Evolutionary conservation across 2,888 invertebrate genomes (phyloP).

Genomic region (Alviniconcha strummeri): DNA sequence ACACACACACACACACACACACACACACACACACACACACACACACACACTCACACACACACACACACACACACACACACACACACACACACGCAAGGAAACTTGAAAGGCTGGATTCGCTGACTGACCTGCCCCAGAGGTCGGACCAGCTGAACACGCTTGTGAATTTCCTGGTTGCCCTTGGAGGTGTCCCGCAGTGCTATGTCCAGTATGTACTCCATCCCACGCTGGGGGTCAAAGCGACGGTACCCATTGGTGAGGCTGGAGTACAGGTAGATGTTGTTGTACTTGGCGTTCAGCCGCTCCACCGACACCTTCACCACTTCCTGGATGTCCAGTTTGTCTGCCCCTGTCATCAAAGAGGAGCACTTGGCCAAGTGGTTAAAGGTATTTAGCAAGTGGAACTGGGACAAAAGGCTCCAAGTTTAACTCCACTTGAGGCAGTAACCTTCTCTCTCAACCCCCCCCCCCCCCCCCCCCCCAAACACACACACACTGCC

Average conservation of each 20-base stretch:
- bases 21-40: background rate
- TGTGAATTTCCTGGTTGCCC: constrained; percentile 48
- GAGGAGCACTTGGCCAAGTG: background rate
- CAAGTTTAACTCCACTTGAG: too few relatives aligned
- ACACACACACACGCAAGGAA: background rate
- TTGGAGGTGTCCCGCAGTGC: constrained; percentile 56
- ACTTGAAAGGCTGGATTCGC: too few relatives aligned
- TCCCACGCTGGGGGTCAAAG: constrained; percentile 88
- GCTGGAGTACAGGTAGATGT: constrained; percentile 72
- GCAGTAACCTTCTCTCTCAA: too few relatives aligned
- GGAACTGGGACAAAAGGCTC: too few relatives aligned
- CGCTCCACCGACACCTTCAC: constrained; percentile 61
- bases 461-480: background rate
- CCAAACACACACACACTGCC: background rate
- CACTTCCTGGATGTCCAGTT: constrained; percentile 82
- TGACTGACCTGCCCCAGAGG: constrained; percentile 86
- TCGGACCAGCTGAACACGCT: constrained; percentile 86
- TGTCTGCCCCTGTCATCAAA: constrained; percentile 73
- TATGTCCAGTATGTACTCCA: constrained; percentile 87
- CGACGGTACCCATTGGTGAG: constrained; percentile 82
- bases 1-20: background rate
- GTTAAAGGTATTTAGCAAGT: too few relatives aligned
- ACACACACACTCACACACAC: background rate
- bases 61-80: background rate
- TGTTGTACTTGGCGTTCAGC: constrained; percentile 60